Evolutionary conservation across 2,113 vertebrate species (phyloP).

Genomic region (Zosterops hypoxanthus): DNA sequence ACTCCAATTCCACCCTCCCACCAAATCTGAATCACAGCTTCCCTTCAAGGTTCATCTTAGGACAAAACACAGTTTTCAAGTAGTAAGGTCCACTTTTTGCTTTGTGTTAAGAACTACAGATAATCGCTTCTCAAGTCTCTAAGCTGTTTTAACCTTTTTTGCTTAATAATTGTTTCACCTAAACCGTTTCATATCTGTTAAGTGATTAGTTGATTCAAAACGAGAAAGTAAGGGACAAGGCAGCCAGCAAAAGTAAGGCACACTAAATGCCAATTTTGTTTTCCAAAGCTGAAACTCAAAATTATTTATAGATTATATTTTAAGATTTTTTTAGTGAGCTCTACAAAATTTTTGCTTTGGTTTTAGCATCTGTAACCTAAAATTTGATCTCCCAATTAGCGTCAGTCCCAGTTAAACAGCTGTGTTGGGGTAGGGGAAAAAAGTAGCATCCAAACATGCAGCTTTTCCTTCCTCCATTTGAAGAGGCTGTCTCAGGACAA

Average conservation of each 20-base stretch:
- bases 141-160: not conserved
- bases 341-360: constrained; percentile 3
- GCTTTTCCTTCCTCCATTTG: constrained; percentile 18
- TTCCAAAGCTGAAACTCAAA: not conserved
- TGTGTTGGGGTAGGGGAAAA: not conserved
- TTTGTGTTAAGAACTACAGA: not conserved
- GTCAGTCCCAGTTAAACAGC: constrained; percentile 19
- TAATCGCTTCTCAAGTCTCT: not conserved
- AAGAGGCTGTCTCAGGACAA: not conserved
- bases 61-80: not conserved
- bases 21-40: not conserved
- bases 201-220: not conserved
- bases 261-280: not conserved
- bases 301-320: constrained; percentile 21
- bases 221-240: not conserved
- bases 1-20: not conserved
- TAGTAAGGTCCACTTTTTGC: not conserved
- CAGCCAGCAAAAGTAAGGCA: not conserved
- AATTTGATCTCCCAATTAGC: constrained; percentile 25
- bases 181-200: not conserved
- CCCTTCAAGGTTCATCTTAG: not conserved
- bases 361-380: constrained; percentile 47
- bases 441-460: not conserved
- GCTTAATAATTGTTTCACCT: not conserved
- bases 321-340: not conserved